Percentiles rank a stretch among this genome's conserved stretches.
These are phyloP conservation scores for Tonatia bakeri DNA, from an alignment of 2,113 vertebrate genomes.

Conservation along the genomic window DNA sequence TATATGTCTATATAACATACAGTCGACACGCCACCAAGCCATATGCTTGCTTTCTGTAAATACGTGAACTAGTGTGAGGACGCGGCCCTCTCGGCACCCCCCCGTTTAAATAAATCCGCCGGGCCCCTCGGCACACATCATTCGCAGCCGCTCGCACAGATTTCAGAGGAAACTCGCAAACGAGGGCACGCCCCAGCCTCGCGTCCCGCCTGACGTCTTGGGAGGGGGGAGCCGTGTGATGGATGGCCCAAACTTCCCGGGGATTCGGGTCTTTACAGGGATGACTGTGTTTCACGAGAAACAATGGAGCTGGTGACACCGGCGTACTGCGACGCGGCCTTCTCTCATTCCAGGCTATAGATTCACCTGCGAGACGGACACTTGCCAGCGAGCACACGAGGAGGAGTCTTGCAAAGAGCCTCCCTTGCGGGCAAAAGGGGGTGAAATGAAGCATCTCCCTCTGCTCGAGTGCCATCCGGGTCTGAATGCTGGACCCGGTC, in stretches of 20 bases:
- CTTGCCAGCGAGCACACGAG: background rate
- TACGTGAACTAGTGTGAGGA: background rate
- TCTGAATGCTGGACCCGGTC: background rate
- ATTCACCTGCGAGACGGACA: background rate
- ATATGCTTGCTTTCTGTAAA: conserved; percentile 58
- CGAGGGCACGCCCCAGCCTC: rapidly evolving
- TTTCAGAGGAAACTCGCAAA: background rate
- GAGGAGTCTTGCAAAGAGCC: background rate
- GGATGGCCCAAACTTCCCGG: background rate
- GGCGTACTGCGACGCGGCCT: background rate
- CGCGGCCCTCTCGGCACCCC: background rate
- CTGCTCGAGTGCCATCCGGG: background rate
- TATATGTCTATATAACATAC: background rate
- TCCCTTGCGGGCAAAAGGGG: background rate
- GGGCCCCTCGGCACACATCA: background rate
- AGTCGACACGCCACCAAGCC: background rate
- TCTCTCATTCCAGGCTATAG: background rate
- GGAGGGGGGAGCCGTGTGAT: rapidly evolving
- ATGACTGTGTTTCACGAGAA: background rate
- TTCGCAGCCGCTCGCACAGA: background rate
- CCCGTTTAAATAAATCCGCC: background rate
- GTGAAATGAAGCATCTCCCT: background rate
- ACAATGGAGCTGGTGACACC: rapidly evolving
- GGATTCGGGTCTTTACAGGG: background rate
- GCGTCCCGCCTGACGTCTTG: background rate